Conservation (phyloP, 2,113 vertebrate species). For the Phrynosoma blainvillii region DNA sequence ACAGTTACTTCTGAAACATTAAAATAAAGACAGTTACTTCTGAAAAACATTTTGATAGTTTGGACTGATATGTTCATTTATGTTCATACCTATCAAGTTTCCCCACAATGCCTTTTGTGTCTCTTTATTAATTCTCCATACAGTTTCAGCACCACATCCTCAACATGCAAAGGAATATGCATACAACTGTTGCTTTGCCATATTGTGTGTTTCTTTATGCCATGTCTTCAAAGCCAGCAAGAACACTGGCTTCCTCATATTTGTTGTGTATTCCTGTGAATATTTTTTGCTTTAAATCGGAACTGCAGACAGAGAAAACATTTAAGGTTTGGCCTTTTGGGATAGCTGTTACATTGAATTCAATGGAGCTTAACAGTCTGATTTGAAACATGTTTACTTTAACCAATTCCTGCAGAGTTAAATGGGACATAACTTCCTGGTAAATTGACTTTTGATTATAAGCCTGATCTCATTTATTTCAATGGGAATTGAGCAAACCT, state of each 20-base stretch:
- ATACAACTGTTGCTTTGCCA: background rate
- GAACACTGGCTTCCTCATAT: background rate
- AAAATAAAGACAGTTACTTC: background rate
- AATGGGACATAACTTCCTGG: background rate
- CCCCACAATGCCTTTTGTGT: background rate
- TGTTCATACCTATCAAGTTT: background rate
- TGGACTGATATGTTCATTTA: background rate
- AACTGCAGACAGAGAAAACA: background rate
- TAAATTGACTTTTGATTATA: background rate
- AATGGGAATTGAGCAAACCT: background rate
- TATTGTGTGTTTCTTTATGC: background rate
- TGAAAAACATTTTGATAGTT: background rate
- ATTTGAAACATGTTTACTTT: background rate
- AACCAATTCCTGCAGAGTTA: slow-evolving; percentile 5
- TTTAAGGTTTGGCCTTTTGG: background rate
- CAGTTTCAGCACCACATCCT: background rate
- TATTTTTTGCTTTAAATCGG: background rate
- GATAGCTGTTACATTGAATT: background rate
- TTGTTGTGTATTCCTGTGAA: background rate
- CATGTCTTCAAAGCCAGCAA: background rate
- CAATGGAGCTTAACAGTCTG: background rate
- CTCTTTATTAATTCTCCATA: background rate
- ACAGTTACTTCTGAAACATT: background rate
- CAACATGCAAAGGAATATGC: background rate
- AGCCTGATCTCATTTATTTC: background rate